Evolutionary conservation across 2,888 invertebrate species (phyloP).

Genomic region (Theristus sp.): DNA sequence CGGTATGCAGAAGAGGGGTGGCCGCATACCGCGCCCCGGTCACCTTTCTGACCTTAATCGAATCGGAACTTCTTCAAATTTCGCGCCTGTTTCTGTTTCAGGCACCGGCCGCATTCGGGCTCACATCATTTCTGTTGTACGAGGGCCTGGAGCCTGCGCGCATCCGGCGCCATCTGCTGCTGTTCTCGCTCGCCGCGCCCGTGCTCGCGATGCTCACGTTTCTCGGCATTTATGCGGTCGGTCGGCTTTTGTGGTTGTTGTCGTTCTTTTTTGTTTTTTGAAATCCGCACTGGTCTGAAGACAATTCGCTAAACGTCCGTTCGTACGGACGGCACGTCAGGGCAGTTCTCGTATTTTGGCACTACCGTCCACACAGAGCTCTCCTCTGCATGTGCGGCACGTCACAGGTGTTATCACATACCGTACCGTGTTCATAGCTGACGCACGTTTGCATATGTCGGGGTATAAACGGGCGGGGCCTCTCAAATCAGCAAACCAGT

Average conservation of each 20-base stretch:
- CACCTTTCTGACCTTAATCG: background rate
- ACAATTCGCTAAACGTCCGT: background rate
- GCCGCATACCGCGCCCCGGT: background rate
- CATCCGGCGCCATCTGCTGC: conserved; percentile 66
- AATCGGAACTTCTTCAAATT: background rate
- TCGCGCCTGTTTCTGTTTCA: conserved; percentile 26
- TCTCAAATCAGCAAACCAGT: no score
- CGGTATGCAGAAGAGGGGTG: no score
- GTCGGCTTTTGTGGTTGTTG: conserved; percentile 1
- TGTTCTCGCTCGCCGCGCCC: conserved; percentile 84
- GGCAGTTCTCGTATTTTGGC: no score
- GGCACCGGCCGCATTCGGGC: conserved; percentile 94
- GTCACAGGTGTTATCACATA: no score
- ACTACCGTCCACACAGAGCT: no score
- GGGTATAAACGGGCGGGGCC: no score
- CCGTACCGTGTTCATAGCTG: no score
- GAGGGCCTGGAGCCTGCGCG: conserved; percentile 73
- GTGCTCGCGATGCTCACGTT: conserved; percentile 70
- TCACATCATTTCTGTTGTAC: conserved; percentile 87
- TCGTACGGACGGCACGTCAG: background rate
- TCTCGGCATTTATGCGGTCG: conserved; percentile 62
- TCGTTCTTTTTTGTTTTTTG: background rate
- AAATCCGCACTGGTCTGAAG: no score
- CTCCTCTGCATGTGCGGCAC: no score
- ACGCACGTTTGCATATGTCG: no score